Base-by-base conservation (phyloP, 2,888 invertebrate genomes). In the Quadriops clusia region DNA sequence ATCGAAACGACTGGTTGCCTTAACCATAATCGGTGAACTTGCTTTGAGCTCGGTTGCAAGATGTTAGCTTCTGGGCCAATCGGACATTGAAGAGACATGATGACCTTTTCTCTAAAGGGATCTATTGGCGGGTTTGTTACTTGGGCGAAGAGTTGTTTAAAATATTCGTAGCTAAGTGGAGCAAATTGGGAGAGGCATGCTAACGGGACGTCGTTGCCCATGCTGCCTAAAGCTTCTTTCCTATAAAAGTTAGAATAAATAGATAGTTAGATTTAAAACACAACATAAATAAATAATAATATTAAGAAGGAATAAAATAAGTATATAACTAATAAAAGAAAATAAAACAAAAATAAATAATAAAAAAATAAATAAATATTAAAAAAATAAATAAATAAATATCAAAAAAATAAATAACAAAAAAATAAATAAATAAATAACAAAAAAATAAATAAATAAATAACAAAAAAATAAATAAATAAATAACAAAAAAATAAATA, bases 61-160 rank as follows among this genome's bases (percentile, higher is more conserved):
- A 98, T 82, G 62, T 98, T 98, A 3, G 83, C 82, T 49, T 90
- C 91, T 0, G 98, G 98, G 0, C 98, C 98, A 50, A 98, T 78
- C 0, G 97, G 97, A 53, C 95, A 95, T 40, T 89, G 79, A 59
- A 98, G 67, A 0, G 95, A 94, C 97, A 98, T 98, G 37, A 98
- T 95, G 42, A 97, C 86, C 63, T 90, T 91, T 65, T 98, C 98
- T 48, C 94, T 70, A 74, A 98, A 97, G 18, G 98, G 98, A 68
- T 98, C 98, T 45, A 98, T 97, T 3, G 98, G 98, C 4, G 98
- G 98, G 67, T 98, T 98, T 47, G 98, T 98, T 46, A 94, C 90
- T 70, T 98, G 98, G 17, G 98, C 98, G 63, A 98, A 98, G 24
- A 97, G 68, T 58, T 98, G 98, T 57, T 98, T 97, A 69, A 98